Conservation (phyloP, 23 tunicate genomes). For the Styela clava region DNA sequence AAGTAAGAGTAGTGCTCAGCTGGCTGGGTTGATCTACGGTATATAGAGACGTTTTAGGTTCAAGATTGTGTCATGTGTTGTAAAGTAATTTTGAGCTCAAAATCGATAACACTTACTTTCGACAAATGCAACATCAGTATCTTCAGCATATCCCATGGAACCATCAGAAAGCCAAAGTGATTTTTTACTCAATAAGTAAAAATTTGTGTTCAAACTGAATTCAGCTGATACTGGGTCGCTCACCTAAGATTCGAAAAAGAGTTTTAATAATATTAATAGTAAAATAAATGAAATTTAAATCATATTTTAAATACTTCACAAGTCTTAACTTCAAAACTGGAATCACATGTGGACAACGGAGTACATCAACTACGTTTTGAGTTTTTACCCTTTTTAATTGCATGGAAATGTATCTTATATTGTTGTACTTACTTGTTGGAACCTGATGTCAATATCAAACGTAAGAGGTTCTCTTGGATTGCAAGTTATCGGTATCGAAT, state of each 20-base stretch:
- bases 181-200: slow-evolving; percentile 81
- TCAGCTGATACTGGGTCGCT: slow-evolving; percentile 98
- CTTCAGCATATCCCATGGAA: slow-evolving; percentile 79
- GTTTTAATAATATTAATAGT: neutral
- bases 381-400: no score
- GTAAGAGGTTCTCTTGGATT: slow-evolving; percentile 89
- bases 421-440: slow-evolving; percentile 92
- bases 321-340: no score
- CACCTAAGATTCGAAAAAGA: slow-evolving; percentile 35
- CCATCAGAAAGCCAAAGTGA: slow-evolving; percentile 82
- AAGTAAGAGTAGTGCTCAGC: no score
- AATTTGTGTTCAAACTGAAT: slow-evolving; percentile 88
- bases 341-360: no score
- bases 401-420: no score
- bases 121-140: slow-evolving; percentile 83
- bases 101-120: slow-evolving; percentile 68
- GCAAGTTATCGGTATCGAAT: slow-evolving; percentile 57
- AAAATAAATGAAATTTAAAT: neutral
- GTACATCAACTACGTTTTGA: no score
- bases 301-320: no score
- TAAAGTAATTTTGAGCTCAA: no score
- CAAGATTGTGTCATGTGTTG: no score
- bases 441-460: slow-evolving; percentile 88
- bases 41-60: no score
- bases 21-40: no score